Conservation (phyloP, 2,797 vertebrate species). For the Macropus fuliginosus region DNA sequence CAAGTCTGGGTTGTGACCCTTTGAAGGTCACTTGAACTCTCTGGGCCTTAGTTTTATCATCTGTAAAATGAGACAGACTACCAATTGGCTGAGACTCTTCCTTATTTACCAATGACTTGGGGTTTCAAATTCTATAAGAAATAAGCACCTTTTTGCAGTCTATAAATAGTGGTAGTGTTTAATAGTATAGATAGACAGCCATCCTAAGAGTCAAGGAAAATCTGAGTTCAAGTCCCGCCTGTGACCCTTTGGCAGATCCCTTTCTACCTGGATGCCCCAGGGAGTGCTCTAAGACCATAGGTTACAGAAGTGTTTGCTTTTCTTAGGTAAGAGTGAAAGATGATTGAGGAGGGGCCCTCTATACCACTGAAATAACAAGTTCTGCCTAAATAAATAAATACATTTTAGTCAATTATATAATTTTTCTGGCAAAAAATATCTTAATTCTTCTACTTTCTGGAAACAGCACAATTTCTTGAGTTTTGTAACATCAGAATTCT, state of each 20-base stretch:
- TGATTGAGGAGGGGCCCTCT: neutral
- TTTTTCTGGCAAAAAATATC: neutral
- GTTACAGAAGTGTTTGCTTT: neutral
- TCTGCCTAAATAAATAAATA: neutral
- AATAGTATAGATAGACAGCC: neutral
- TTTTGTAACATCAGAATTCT: too few relatives aligned
- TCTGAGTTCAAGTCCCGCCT: neutral
- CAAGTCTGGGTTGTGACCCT: neutral
- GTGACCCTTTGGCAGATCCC: neutral
- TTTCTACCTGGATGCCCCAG: neutral
- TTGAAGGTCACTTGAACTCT: neutral
- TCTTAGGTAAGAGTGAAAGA: neutral
- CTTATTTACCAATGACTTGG: slow-evolving; percentile 9
- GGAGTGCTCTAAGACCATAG: neutral
- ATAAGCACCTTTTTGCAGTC: neutral
- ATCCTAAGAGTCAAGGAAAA: neutral
- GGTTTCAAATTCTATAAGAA: neutral
- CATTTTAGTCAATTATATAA: neutral
- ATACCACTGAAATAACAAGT: neutral
- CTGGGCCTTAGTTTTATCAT: neutral
- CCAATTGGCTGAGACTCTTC: neutral
- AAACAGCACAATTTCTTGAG: too few relatives aligned
- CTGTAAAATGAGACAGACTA: neutral
- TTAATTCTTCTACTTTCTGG: neutral
- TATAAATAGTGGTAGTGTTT: neutral